These are phyloP conservation scores for Drosophila setifemur DNA, from an alignment of 1,140 invertebrate genomes.

Conservation along the genomic window DNA sequence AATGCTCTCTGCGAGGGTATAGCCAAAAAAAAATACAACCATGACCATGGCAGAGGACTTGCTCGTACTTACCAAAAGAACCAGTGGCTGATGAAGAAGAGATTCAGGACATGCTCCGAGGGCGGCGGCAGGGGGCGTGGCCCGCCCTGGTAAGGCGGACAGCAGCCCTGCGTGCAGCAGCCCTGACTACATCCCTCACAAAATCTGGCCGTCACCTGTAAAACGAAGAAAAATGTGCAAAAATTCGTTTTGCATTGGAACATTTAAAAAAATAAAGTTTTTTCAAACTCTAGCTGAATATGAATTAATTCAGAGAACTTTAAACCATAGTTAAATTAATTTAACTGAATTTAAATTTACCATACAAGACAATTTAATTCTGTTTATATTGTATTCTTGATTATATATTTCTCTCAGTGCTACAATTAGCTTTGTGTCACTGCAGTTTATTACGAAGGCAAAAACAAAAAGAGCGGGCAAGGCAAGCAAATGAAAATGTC, in stretches of 20 bases:
- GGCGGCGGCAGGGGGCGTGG: slow-evolving; percentile 83
- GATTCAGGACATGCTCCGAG: slow-evolving; percentile 82
- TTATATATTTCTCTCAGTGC: neutral
- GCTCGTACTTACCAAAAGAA: slow-evolving; percentile 81
- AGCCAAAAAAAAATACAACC: neutral
- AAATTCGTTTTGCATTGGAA: too few species aligned
- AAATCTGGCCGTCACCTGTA: slow-evolving; percentile 73
- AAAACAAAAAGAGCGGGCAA: neutral
- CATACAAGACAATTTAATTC: too few species aligned
- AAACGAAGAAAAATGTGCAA: neutral
- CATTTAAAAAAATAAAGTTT: too few species aligned
- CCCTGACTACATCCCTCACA: slow-evolving; percentile 86
- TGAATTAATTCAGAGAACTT: too few species aligned
- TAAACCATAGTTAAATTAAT: too few species aligned
- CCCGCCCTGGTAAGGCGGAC: slow-evolving; percentile 84
- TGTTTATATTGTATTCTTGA: too few species aligned
- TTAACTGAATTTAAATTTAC: too few species aligned
- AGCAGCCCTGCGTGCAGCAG: slow-evolving; percentile 89
- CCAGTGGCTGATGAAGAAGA: slow-evolving; percentile 84
- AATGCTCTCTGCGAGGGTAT: neutral
- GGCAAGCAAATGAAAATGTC: slow-evolving; percentile 26
- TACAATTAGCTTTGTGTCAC: slow-evolving; percentile 11
- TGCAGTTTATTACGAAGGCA: neutral
- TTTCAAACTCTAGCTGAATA: neutral
- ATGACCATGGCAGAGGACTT: neutral